These are phyloP conservation scores for Paradoxurus hermaphroditus DNA, from an alignment of 2,113 vertebrate species.

Conservation along the genomic window DNA sequence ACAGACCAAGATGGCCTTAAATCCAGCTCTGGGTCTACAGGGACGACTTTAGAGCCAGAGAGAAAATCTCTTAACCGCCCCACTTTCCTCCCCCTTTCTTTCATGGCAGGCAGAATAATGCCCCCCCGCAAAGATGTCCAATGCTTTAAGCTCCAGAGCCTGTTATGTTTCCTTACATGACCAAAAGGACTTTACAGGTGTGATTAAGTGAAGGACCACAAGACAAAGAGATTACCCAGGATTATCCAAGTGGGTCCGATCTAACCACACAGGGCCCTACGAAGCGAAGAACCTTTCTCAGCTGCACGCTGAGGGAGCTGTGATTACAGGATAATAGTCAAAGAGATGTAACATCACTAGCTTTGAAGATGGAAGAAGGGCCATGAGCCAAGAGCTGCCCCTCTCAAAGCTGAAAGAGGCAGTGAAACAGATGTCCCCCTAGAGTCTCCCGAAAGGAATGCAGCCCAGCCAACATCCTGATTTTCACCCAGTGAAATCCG, in stretches of 20 bases:
- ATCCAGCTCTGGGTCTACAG: not conserved
- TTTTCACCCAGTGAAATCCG: not conserved
- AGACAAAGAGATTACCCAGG: not conserved
- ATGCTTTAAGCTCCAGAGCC: not conserved
- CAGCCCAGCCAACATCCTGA: not conserved
- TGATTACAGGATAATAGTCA: not conserved
- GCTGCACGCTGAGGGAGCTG: not conserved
- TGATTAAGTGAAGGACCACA: not conserved
- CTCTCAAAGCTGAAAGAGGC: not conserved
- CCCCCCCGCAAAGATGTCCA: not conserved
- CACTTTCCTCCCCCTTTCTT: not conserved
- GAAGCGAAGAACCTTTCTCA: not conserved
- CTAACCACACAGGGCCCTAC: not conserved
- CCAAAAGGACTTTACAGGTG: not conserved
- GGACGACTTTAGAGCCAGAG: not conserved
- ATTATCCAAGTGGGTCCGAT: not conserved
- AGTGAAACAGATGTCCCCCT: not conserved
- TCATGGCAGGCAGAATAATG: not conserved
- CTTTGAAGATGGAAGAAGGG: not conserved
- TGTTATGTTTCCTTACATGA: not conserved
- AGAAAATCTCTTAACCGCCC: not conserved
- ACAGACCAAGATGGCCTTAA: not conserved
- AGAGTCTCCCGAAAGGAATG: not conserved
- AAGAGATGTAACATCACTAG: accelerated
- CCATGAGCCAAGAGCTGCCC: not conserved